Conservation (phyloP, 2,113 vertebrate species). For the Erinaceus europaeus region DNA sequence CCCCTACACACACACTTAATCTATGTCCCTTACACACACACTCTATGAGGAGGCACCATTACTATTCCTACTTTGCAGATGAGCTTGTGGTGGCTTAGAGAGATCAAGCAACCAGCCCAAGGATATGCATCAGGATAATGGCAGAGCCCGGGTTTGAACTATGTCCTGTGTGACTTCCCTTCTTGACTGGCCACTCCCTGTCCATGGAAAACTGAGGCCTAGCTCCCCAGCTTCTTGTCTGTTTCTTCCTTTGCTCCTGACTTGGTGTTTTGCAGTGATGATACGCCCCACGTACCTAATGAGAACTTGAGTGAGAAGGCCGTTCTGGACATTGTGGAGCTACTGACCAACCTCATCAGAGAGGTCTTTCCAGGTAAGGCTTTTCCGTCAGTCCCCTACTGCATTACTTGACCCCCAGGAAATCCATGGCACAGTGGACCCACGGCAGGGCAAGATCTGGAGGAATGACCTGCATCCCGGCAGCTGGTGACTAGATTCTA, state of each 20-base stretch:
- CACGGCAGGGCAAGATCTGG: background rate
- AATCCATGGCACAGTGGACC: background rate
- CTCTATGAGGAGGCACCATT: background rate
- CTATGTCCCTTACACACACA: background rate
- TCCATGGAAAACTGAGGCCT: no score
- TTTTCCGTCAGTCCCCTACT: background rate
- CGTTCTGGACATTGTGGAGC: conserved; percentile 88
- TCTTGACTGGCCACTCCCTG: background rate
- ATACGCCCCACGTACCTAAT: conserved; percentile 92
- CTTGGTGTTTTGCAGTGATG: conserved; percentile 85
- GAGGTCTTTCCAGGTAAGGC: conserved; percentile 89
- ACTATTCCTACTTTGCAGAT: background rate
- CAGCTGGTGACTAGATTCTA: background rate
- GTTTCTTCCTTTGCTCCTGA: rapidly evolving
- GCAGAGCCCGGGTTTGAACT: background rate
- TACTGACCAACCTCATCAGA: conserved; percentile 87
- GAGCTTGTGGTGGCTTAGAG: background rate
- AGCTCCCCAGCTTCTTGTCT: background rate
- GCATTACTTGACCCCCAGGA: rapidly evolving
- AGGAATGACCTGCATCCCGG: background rate
- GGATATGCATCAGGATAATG: background rate
- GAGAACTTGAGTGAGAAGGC: conserved; percentile 86
- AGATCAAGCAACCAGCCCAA: background rate
- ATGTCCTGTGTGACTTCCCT: background rate
- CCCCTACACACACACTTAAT: no score